Conservation (phyloP, 2,113 vertebrate genomes). For the Nyctibius bracteatus region DNA sequence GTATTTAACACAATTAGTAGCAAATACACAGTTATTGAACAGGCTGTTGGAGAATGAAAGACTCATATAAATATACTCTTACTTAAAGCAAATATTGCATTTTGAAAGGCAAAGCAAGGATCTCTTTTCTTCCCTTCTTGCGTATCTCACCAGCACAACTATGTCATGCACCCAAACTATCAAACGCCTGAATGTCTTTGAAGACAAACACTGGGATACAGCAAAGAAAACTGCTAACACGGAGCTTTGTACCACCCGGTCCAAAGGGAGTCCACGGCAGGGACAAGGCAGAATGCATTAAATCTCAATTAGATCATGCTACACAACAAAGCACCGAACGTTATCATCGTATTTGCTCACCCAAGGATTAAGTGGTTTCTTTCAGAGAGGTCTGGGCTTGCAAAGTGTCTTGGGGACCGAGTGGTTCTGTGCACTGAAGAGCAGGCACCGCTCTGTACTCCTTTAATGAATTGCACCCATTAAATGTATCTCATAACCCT, state of each 20-base stretch:
- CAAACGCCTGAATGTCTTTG: background rate
- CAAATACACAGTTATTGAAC: background rate
- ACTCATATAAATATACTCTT: background rate
- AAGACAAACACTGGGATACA: background rate
- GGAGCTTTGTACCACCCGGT: background rate
- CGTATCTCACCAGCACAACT: background rate
- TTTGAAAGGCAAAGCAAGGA: background rate
- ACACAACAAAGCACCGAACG: slow-evolving; percentile 1
- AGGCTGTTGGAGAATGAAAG: background rate
- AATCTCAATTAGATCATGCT: slow-evolving; percentile 79
- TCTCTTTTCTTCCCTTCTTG: background rate
- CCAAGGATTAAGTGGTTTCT: slow-evolving; percentile 58
- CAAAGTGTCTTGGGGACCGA: background rate
- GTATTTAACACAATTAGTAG: background rate
- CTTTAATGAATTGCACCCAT: background rate
- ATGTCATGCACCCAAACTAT: background rate
- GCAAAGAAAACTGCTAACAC: background rate
- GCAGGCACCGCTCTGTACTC: background rate
- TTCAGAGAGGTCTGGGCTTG: background rate
- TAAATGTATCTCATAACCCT: background rate
- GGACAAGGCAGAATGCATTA: slow-evolving; percentile 76
- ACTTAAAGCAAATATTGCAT: background rate
- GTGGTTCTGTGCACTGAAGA: background rate
- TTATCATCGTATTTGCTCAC: slow-evolving; percentile 52
- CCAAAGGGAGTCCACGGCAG: slow-evolving; percentile 34